A percentile compares a stretch with the other conserved stretches of the same genome.
These are phyloP conservation scores for Gulo gulo DNA, from an alignment of 2,113 vertebrate genomes.

Conservation along the genomic window DNA sequence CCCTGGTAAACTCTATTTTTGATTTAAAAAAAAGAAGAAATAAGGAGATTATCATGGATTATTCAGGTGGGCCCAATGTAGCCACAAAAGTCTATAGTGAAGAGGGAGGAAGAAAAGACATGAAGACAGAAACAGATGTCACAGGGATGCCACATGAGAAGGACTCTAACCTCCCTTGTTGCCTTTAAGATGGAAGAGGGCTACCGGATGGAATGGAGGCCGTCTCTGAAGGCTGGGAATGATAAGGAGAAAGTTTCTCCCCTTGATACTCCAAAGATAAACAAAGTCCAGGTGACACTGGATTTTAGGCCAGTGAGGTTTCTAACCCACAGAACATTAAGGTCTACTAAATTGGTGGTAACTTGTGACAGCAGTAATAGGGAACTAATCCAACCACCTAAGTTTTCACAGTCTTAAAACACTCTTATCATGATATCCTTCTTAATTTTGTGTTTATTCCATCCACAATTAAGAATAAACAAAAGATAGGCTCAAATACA, in stretches of 20 bases:
- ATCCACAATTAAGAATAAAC: neutral
- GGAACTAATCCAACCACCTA: neutral
- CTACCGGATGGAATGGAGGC: fast-evolving
- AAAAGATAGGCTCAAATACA: neutral
- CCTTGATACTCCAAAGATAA: neutral
- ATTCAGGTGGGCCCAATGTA: too few relatives aligned
- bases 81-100: neutral
- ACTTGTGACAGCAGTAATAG: neutral
- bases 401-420: neutral
- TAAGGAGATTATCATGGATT: neutral
- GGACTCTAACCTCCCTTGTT: neutral
- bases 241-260: neutral
- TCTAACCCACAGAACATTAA: neutral
- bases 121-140: neutral
- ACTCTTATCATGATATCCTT: neutral
- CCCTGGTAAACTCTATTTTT: neutral
- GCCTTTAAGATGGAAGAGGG: neutral
- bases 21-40: neutral
- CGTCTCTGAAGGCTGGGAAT: neutral
- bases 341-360: neutral
- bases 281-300: neutral
- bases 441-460: neutral
- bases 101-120: neutral
- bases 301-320: neutral
- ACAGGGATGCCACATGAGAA: fast-evolving